Percentiles rank a stretch among this genome's conserved stretches.
These are phyloP conservation scores for Branchipolynoe longqiensis DNA, from an alignment of 2,888 invertebrate species.

Conservation along the genomic window DNA sequence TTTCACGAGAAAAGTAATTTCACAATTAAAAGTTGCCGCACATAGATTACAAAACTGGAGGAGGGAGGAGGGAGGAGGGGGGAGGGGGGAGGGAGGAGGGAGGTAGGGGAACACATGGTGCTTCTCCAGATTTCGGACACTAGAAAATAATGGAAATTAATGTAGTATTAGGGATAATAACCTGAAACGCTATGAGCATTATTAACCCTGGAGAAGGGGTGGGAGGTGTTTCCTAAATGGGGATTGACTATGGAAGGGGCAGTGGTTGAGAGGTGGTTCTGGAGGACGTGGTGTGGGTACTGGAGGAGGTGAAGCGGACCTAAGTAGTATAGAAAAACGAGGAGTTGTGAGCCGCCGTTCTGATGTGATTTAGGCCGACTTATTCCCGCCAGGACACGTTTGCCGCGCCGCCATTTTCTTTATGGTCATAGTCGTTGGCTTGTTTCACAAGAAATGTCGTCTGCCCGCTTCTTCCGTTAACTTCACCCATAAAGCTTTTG, in stretches of 20 bases:
- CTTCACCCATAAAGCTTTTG: conserved; percentile 23
- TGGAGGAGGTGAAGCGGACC: conserved; percentile 1
- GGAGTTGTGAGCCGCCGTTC: conserved; percentile 13
- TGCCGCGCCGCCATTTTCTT: conserved; percentile 22
- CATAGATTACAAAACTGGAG: neutral
- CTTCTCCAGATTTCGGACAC: conserved; percentile 17
- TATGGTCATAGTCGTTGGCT: conserved; percentile 43
- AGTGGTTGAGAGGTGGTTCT: too few relatives aligned
- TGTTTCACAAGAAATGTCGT: conserved; percentile 44
- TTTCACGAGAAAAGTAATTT: too few relatives aligned
- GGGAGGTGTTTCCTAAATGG: neutral
- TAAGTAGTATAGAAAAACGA: conserved; percentile 25
- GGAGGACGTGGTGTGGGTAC: too few relatives aligned
- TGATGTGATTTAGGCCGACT: conserved; percentile 37
- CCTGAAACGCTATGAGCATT: conserved; percentile 5
- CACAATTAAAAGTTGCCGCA: neutral
- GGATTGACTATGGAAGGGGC: neutral
- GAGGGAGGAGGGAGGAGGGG: too few relatives aligned
- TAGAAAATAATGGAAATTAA: conserved; percentile 34
- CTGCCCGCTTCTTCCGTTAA: conserved; percentile 36
- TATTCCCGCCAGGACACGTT: conserved; percentile 3
- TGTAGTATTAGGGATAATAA: conserved; percentile 43
- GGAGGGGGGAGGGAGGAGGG: too few relatives aligned
- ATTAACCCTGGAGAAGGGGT: neutral
- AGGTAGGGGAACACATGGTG: conserved; percentile 14